Conservation (phyloP, 2,888 invertebrate species). For the Zhuqinia jingwanae region DNA sequence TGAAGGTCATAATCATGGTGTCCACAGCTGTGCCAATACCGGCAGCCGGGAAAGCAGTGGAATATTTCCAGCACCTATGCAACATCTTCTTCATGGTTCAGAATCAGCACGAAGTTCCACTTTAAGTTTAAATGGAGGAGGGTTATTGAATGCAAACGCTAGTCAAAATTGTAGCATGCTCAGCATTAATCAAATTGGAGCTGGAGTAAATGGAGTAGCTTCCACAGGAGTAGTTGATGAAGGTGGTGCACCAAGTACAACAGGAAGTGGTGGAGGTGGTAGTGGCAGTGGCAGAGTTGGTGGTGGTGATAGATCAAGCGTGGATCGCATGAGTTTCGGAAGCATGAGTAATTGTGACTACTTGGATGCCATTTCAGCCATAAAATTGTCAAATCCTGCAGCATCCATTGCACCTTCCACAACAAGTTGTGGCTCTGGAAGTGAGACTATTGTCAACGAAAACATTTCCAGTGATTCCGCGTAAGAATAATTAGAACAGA, state of each 20-base stretch:
- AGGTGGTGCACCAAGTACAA: constrained; percentile 10
- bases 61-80: constrained; percentile 56
- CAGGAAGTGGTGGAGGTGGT: constrained; percentile 54
- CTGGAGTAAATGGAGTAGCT: constrained; percentile 60
- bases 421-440: constrained; percentile 77
- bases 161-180: constrained; percentile 79
- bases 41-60: constrained; percentile 61
- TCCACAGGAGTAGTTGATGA: not conserved
- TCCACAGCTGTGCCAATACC: constrained; percentile 30
- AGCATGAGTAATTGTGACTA: constrained; percentile 77
- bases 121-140: constrained; percentile 76
- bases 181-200: constrained; percentile 76
- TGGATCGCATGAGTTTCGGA: constrained; percentile 77
- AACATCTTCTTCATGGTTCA: constrained; percentile 66
- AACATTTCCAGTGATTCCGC: constrained; percentile 77
- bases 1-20: constrained; percentile 76
- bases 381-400: constrained; percentile 79
- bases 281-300: constrained; percentile 48
- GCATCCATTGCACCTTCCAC: constrained; percentile 76
- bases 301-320: constrained; percentile 75
- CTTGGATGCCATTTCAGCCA: constrained; percentile 79
- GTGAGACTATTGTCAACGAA: constrained; percentile 79
- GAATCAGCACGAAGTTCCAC: constrained; percentile 76
- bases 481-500: constrained; percentile 57
- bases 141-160: constrained; percentile 66